phyloP scores from a whole-genome alignment of 2,113 vertebrate species.

The Eurypyga helias region DNA sequence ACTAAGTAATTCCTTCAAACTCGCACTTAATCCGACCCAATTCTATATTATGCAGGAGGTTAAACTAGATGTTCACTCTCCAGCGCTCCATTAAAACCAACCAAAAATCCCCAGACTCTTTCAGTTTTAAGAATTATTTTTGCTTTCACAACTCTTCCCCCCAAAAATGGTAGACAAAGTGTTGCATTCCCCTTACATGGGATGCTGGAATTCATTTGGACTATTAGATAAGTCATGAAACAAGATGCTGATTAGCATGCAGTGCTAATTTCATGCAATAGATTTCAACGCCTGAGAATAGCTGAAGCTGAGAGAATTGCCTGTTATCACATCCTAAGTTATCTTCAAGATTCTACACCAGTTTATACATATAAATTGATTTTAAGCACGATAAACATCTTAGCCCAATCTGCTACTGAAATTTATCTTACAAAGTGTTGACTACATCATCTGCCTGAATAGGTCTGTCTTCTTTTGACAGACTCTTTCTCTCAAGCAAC shows the following conservation, averaged over 20 bases:
- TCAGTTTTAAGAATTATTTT: not conserved
- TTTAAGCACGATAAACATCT: not conserved
- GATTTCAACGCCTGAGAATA: not conserved
- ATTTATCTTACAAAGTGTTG: not conserved
- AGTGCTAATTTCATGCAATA: not conserved
- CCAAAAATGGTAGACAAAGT: not conserved
- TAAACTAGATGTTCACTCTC: not conserved
- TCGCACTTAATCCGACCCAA: not conserved
- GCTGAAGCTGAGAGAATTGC: not conserved
- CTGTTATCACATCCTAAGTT: not conserved
- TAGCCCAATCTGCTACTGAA: not conserved
- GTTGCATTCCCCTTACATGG: not conserved
- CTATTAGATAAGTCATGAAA: not conserved
- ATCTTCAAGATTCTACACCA: not conserved
- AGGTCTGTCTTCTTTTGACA: not conserved
- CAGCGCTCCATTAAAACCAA: not conserved
- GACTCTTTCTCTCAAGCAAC: not conserved
- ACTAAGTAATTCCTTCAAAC: not conserved
- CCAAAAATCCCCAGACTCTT: not conserved
- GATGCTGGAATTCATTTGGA: not conserved
- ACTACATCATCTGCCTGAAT: not conserved
- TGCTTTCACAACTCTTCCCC: not conserved
- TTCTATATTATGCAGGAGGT: not conserved
- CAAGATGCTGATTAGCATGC: not conserved
- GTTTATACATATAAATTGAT: not conserved